Base-by-base conservation (phyloP, 2,888 invertebrate species). In the Lingula anatina region DNA sequence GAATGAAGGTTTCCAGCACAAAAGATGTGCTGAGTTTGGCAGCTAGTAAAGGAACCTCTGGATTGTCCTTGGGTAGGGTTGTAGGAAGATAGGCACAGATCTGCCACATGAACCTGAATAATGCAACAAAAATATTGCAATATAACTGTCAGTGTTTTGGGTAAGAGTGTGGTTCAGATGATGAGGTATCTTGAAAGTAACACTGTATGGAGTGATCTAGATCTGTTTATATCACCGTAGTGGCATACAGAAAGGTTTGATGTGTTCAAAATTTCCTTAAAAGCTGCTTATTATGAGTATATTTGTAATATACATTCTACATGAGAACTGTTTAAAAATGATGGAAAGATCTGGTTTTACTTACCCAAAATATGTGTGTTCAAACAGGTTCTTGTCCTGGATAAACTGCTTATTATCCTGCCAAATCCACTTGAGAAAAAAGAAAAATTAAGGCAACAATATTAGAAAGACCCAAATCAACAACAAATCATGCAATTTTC, bases 321-420 rank as follows among this genome's bases (percentile, higher is more conserved):
- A n/a, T n/a, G n/a, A n/a, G n/a, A n/a, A n/a, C n/a, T n/a, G n/a
- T n/a, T n/a, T n/a, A n/a, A n/a, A n/a, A n/a, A n/a, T n/a, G n/a
- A n/a, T n/a, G n/a, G n/a, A n/a, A n/a, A n/a, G n/a, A n/a, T n/a
- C n/a, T n/a, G n/a, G n/a, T n/a, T n/a, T 23, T 25, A 79, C 86
- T 83, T 70, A 90, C 89, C 88, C 88, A 77, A 94, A 94, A 74
- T 95, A 95, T 0, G 90, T 89, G 71, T 94, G 94, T 69, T 95
- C 94, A 73, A 95, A 94, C 66, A 95, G 91, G 74, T 92, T 93
- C 71, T 92, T 90, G 77, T 95, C 94, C 70, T 90, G 90, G 47
- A 95, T 81, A 71, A 94, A 95, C 74, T 92, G 89, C 84, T 89
- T 89, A 75, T 95, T 95, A 79, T 95, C 95, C 71, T 91, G 88